phyloP scores from a whole-genome alignment of 2,113 vertebrate species.

The Isichthys henryi region DNA sequence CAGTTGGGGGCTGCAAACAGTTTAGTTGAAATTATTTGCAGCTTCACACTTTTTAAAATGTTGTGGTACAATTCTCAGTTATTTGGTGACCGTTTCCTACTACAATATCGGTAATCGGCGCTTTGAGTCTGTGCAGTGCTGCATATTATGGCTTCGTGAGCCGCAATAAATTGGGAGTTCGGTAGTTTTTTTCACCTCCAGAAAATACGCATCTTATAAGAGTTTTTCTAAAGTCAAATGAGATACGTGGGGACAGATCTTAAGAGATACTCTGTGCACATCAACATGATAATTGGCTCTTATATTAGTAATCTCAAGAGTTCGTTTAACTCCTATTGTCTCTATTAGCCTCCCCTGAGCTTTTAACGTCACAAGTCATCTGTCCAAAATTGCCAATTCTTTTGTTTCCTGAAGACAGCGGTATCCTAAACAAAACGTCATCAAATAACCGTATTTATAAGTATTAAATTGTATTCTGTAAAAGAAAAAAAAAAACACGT shows the following conservation, averaged over 20 bases:
- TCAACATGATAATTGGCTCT: constrained; percentile 96
- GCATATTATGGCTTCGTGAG: neutral
- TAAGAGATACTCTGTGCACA: constrained; percentile 77
- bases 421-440: neutral
- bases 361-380: constrained; percentile 99
- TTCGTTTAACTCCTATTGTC: constrained; percentile 99
- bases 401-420: constrained; percentile 34
- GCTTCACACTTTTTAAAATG: neutral
- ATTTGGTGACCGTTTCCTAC: neutral
- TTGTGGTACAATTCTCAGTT: neutral
- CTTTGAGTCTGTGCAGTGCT: neutral
- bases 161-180: neutral
- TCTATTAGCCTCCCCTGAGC: constrained; percentile 98
- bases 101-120: neutral
- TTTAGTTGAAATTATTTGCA: neutral
- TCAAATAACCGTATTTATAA: neutral
- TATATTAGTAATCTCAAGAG: constrained; percentile 99
- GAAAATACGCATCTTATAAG: constrained; percentile 16
- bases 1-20: neutral
- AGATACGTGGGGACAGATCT: constrained; percentile 71
- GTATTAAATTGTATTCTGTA: neutral
- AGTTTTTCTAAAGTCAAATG: constrained; percentile 66
- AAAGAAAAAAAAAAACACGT: neutral
- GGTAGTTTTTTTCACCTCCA: neutral
- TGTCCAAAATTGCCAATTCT: constrained; percentile 80